These are phyloP conservation scores for Stomorhina lunata DNA, from an alignment of 2,888 invertebrate genomes.

Conservation along the genomic window DNA sequence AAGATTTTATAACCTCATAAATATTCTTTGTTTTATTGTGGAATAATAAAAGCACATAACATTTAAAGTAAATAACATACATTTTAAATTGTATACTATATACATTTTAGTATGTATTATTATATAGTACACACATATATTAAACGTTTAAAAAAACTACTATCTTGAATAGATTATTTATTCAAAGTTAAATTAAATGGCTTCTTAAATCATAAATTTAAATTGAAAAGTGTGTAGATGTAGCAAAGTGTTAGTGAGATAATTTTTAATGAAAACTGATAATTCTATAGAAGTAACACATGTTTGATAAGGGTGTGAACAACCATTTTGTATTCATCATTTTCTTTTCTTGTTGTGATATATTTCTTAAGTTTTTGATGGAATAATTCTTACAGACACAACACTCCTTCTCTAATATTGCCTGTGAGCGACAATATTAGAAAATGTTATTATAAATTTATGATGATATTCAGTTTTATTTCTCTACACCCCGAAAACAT, in stretches of 20 bases:
- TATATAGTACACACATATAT: too few species aligned
- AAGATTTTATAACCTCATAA: too few species aligned
- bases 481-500: neutral
- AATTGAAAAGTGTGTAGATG: neutral
- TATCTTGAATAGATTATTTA: too few species aligned
- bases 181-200: too few species aligned
- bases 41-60: too few species aligned
- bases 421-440: neutral
- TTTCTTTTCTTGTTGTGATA: neutral
- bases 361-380: neutral
- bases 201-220: too few species aligned
- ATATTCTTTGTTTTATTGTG: too few species aligned
- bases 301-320: conserved; percentile 37
- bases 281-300: neutral
- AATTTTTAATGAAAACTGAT: neutral
- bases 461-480: neutral
- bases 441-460: neutral
- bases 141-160: too few species aligned
- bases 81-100: too few species aligned
- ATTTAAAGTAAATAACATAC: too few species aligned
- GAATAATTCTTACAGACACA: neutral
- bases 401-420: neutral
- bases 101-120: too few species aligned
- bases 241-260: neutral
- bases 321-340: conserved; percentile 7